Evolutionary conservation across 2,888 invertebrate genomes (phyloP).

Genomic region (Cylindroiulus punctatus): DNA sequence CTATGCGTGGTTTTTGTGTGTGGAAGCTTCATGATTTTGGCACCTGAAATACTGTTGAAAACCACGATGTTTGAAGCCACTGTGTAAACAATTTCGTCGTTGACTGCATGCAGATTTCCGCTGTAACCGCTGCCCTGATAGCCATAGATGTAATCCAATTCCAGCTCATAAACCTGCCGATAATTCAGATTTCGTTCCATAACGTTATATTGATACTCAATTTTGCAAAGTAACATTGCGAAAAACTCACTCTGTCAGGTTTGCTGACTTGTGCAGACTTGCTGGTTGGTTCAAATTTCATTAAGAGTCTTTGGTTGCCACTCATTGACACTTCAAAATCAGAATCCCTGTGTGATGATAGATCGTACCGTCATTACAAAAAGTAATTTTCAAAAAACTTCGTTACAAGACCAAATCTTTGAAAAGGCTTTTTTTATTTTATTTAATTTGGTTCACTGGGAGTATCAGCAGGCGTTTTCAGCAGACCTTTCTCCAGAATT

Average conservation of each 20-base stretch:
- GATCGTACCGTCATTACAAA: too few relatives aligned
- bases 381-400: too few relatives aligned
- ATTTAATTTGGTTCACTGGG: too few relatives aligned
- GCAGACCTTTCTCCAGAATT: too few relatives aligned
- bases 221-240: too few relatives aligned
- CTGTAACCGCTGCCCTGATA: constrained; percentile 68
- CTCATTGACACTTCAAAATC: background rate
- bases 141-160: constrained; percentile 59
- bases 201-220: too few relatives aligned
- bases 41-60: constrained; percentile 63
- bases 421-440: too few relatives aligned
- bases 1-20: background rate
- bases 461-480: too few relatives aligned
- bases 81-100: constrained; percentile 65
- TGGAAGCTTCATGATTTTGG: background rate
- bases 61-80: constrained; percentile 67
- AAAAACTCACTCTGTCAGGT: background rate
- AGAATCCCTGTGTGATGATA: background rate
- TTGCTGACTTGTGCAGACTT: background rate
- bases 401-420: too few relatives aligned
- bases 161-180: constrained; percentile 29
- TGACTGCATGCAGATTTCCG: constrained; percentile 66
- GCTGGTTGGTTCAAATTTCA: background rate
- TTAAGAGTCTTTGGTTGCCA: background rate
- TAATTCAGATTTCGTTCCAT: background rate